These are phyloP conservation scores for Crematogaster levior DNA, from an alignment of 2,888 invertebrate species.

Conservation along the genomic window DNA sequence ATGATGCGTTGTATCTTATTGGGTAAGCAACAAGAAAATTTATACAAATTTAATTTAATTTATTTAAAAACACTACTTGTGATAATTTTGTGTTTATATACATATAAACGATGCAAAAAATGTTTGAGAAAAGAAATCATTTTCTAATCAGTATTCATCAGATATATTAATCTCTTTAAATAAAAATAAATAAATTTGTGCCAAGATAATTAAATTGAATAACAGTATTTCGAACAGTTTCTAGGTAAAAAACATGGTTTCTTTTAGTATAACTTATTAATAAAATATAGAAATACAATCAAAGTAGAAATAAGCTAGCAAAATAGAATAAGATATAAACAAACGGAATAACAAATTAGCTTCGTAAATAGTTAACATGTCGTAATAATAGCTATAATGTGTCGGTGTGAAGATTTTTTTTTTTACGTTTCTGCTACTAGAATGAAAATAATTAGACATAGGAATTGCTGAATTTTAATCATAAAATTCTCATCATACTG, in stretches of 20 bases:
- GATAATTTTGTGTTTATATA: not conserved
- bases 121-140: not conserved
- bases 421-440: not conserved
- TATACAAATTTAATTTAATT: not conserved
- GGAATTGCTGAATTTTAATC: slow-evolving; percentile 61
- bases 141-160: too few relatives aligned
- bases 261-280: too few relatives aligned
- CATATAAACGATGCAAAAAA: too few relatives aligned
- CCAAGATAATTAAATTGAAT: not conserved
- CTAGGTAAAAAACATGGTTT: not conserved
- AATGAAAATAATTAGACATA: not conserved
- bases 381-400: too few relatives aligned
- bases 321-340: not conserved
- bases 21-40: too few relatives aligned
- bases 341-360: too few relatives aligned
- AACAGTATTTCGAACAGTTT: not conserved
- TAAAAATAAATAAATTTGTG: not conserved
- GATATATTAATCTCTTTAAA: not conserved
- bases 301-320: not conserved
- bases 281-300: not conserved
- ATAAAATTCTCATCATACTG: slow-evolving; percentile 17
- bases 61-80: not conserved
- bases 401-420: not conserved
- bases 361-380: slow-evolving; percentile 2
- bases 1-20: not conserved